phyloP scores from a whole-genome alignment of 2,113 vertebrate species.

The Capra hircus region DNA sequence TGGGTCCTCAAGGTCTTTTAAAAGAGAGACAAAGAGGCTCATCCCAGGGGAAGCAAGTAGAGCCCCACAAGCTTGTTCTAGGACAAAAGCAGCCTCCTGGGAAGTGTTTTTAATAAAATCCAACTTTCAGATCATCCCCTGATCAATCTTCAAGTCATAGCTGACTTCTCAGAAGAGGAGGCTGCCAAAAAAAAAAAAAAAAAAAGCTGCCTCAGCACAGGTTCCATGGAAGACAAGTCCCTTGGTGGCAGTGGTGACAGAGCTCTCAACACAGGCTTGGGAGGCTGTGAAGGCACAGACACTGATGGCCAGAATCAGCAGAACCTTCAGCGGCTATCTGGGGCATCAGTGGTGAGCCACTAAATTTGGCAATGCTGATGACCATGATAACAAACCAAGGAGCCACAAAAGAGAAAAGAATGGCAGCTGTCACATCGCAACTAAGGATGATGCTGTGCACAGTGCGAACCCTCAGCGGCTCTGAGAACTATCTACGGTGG shows the following conservation, averaged over 20 bases:
- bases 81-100: not conserved
- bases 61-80: not conserved
- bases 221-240: not conserved
- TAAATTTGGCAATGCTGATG: not conserved
- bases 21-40: not conserved
- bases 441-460: not conserved
- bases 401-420: not conserved
- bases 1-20: not conserved
- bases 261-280: not conserved
- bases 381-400: not conserved
- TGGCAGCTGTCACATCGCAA: not conserved
- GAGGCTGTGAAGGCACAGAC: fast-evolving
- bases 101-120: not conserved
- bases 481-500: not conserved
- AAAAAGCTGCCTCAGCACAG: not conserved
- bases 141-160: not conserved
- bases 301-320: fast-evolving
- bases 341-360: too few species aligned
- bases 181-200: not conserved
- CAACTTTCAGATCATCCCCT: not conserved
- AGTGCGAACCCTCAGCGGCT: not conserved
- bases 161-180: not conserved
- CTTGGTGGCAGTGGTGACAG: too few species aligned
- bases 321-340: not conserved
- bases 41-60: not conserved